Base-by-base conservation (phyloP, 53 echinoderm and acorn worm genomes). In the Luidia sarsii region DNA sequence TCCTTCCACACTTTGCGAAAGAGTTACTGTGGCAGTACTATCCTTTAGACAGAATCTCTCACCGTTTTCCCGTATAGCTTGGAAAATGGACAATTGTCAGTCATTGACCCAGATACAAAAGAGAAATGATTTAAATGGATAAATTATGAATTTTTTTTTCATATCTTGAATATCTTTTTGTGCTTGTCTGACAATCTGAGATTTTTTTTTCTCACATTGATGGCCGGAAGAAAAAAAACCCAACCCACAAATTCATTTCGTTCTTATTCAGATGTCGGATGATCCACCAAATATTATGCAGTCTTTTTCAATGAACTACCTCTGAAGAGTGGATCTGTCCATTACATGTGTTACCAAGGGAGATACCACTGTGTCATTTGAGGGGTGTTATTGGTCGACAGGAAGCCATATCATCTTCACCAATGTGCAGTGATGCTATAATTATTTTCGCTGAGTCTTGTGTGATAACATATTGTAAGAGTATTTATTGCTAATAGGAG, bases 321-420 rank as follows among this genome's bases (percentile, higher is more conserved):
- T 75, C 75, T 46, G 19, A 59, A 39, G 41, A 75, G 19, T 75
- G 75, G 75, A 75, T 43, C 45, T 39, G 75, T 49, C 75, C 33
- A 75, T 75, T 75, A 75, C 30, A 16, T 31, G 15, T 20, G 45
- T 41, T 57, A 60, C 57, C 57, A 56, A 7, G 75, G 75, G 45
- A 61, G 59, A 57, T 32, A 60, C 75, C 75, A 75, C 59, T 75
- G 39, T 57, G 60, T 55, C 43, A 1, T 60, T 49, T 59, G 59
- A 60, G 75, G 75, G 75, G 75, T 70, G 70, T 75, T 59, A 64
- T 5, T 33, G 64, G n/a, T 45, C 21, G 39, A 67, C 43, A 25
- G 14, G 4, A 21, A 75, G 18, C 45, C 72, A 53, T 35, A 55
- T 55, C 54, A 19, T 49, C 33, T 50, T n/a, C 19, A 50, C 25